These are phyloP conservation scores for Taphrorychus bicolor DNA, from an alignment of 2,888 invertebrate genomes.

Conservation along the genomic window DNA sequence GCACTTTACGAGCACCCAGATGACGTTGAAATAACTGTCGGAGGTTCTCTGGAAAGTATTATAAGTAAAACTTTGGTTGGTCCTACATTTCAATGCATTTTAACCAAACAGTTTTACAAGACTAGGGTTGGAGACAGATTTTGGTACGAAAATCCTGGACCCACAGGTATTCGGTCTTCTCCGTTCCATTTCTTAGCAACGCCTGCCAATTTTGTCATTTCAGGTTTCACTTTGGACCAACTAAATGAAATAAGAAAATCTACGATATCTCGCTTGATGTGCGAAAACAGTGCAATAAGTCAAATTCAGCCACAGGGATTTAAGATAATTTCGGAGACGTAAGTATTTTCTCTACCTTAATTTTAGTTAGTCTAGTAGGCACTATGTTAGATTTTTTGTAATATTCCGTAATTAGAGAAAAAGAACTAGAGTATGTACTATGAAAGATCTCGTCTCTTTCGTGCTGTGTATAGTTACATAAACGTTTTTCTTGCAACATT, in stretches of 20 bases:
- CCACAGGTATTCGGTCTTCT: slow-evolving; percentile 57
- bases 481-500: too few relatives aligned
- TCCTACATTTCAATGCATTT: slow-evolving; percentile 86
- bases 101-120: slow-evolving; percentile 86
- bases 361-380: too few relatives aligned
- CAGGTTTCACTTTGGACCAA: slow-evolving; percentile 63
- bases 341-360: too few relatives aligned
- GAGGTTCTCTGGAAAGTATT: slow-evolving; percentile 79
- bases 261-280: slow-evolving; percentile 78
- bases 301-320: slow-evolving; percentile 74
- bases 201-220: too few relatives aligned
- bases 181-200: too few relatives aligned
- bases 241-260: slow-evolving; percentile 77
- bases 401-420: too few relatives aligned
- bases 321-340: slow-evolving; percentile 63
- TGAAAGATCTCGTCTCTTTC: too few relatives aligned
- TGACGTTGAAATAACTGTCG: slow-evolving; percentile 90
- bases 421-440: too few relatives aligned
- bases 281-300: slow-evolving; percentile 74
- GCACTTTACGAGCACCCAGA: slow-evolving; percentile 73
- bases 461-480: too few relatives aligned
- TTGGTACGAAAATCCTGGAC: slow-evolving; percentile 77
- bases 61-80: slow-evolving; percentile 81
- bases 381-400: too few relatives aligned
- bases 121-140: slow-evolving; percentile 86